A percentile compares a stretch with the other conserved stretches of the same genome.
Evolutionary conservation across 2,888 invertebrate genomes (phyloP).

Genomic region (Parnassius mnemosyne): DNA sequence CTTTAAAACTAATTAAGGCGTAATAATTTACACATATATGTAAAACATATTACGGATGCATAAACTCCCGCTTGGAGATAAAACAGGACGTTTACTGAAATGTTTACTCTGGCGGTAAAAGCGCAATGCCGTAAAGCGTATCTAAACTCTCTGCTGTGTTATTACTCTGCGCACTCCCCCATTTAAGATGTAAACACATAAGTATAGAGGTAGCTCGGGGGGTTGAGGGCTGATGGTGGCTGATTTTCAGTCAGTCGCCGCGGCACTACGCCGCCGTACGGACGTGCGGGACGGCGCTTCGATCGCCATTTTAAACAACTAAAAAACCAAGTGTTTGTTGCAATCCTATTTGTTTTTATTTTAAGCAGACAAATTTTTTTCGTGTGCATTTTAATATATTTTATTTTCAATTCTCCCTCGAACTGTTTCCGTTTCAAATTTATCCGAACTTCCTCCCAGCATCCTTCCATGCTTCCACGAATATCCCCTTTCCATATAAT

Average conservation of each 20-base stretch:
- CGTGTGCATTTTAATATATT: neutral
- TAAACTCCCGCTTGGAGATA: neutral
- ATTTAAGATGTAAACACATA: slow-evolving; percentile 77
- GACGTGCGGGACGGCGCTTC: slow-evolving; percentile 47
- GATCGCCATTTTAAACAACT: slow-evolving; percentile 37
- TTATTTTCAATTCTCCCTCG: neutral
- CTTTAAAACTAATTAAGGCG: neutral
- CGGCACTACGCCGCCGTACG: slow-evolving; percentile 61
- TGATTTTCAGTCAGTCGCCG: slow-evolving; percentile 55
- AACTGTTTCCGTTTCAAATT: neutral
- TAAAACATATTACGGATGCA: neutral
- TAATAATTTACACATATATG: neutral
- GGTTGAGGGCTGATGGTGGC: slow-evolving; percentile 32
- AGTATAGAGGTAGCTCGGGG: slow-evolving; percentile 59
- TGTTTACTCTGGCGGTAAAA: slow-evolving; percentile 13
- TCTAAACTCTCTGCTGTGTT: slow-evolving; percentile 23
- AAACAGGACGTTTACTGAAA: slow-evolving; percentile 1
- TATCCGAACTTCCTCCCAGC: neutral
- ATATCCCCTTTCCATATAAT: neutral
- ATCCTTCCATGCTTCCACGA: neutral
- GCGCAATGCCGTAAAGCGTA: slow-evolving; percentile 18
- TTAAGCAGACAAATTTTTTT: neutral
- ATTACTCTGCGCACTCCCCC: slow-evolving; percentile 60
- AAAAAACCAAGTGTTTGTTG: slow-evolving; percentile 29
- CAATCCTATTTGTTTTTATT: slow-evolving; percentile 25